Percentiles rank a stretch among this genome's conserved stretches.
Evolutionary conservation across 1,140 invertebrate genomes (phyloP).

Genomic region (Varroa destructor): DNA sequence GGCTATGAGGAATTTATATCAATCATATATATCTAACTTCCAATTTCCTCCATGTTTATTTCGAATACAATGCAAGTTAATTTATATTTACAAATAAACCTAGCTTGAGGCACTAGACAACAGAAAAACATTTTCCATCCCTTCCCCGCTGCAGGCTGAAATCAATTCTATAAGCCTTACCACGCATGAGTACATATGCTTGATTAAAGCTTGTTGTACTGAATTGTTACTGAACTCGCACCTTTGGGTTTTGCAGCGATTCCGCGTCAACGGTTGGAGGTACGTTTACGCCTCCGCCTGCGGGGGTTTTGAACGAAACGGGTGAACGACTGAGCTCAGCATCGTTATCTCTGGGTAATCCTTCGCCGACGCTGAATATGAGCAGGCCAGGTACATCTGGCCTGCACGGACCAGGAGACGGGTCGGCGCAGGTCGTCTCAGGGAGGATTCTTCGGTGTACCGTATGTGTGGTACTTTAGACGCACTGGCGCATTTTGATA

Average conservation of each 20-base stretch:
- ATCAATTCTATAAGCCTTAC: not conserved
- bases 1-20: too few relatives aligned
- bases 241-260: not conserved
- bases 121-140: not conserved
- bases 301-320: not conserved
- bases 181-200: too few relatives aligned
- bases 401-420: not conserved
- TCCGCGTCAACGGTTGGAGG: constrained; percentile 3
- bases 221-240: not conserved
- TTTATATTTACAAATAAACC: not conserved
- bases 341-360: not conserved
- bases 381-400: not conserved
- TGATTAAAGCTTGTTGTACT: too few relatives aligned
- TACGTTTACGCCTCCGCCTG: constrained; percentile 5
- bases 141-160: not conserved
- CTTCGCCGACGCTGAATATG: not conserved
- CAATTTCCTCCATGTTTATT: too few relatives aligned
- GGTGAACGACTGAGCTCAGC: constrained; percentile 6
- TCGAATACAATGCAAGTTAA: too few relatives aligned
- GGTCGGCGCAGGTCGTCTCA: constrained; percentile 16
- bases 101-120: not conserved
- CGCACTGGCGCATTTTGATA: too few relatives aligned
- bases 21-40: too few relatives aligned
- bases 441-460: constrained; percentile 12
- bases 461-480: constrained; percentile 5